These are phyloP conservation scores for Drosophila murphyi DNA, from an alignment of 1,140 invertebrate species.

Conservation along the genomic window DNA sequence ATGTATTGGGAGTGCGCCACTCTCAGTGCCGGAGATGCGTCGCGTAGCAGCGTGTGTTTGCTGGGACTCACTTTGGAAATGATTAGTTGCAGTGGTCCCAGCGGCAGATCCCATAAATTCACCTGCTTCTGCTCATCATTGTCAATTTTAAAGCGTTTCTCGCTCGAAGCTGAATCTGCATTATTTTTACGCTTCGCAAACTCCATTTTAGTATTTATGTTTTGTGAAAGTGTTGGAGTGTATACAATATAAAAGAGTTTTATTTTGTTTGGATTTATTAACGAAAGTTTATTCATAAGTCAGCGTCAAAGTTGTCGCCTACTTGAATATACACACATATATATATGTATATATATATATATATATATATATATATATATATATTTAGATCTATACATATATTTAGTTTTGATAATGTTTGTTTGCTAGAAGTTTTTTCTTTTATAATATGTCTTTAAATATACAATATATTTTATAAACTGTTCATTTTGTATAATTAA, in stretches of 20 bases:
- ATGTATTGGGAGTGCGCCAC: background rate
- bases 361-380: background rate
- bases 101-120: constrained; percentile 21
- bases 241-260: background rate
- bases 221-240: background rate
- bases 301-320: constrained; percentile 5
- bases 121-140: background rate
- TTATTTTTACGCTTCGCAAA: background rate
- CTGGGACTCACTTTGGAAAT: constrained; percentile 11
- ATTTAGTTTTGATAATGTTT: background rate
- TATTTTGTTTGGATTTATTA: constrained; percentile 5
- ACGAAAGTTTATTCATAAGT: constrained; percentile 35
- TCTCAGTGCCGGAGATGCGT: background rate
- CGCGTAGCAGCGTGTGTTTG: background rate
- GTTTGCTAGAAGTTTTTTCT: background rate
- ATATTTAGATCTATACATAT: background rate
- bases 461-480: constrained; percentile 37
- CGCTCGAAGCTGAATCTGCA: no score
- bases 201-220: background rate
- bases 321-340: background rate
- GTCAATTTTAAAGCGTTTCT: constrained; percentile 1
- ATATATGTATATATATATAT: background rate
- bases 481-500: constrained; percentile 25
- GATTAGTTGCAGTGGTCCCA: constrained; percentile 20
- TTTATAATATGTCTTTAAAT: constrained; percentile 18